These are phyloP conservation scores for Bombus superbus DNA, from an alignment of 1,140 invertebrate genomes.

Conservation along the genomic window DNA sequence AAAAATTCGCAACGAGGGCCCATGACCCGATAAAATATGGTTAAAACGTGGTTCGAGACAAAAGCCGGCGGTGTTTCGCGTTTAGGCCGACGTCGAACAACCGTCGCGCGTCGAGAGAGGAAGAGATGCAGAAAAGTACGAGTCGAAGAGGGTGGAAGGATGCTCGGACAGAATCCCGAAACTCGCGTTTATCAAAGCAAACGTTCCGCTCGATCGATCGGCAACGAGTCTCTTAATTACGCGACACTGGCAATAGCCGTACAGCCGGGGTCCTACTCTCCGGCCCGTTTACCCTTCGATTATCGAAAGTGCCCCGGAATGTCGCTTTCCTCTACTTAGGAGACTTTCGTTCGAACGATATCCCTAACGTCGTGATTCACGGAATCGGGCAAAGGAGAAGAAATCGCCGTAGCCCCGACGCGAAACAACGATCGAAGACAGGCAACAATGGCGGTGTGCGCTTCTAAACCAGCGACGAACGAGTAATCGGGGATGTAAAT, in stretches of 20 bases:
- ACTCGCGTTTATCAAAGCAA: neutral
- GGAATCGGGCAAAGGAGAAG: neutral
- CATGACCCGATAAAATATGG: neutral
- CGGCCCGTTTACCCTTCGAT: neutral
- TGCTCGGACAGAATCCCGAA: neutral
- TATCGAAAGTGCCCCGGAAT: conserved; percentile 22
- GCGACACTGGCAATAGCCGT: too few species aligned
- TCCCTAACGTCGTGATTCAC: neutral
- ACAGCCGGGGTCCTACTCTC: neutral
- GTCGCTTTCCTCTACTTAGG: neutral
- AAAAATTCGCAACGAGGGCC: neutral
- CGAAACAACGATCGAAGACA: too few species aligned
- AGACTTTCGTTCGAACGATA: neutral
- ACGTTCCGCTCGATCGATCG: conserved; percentile 15
- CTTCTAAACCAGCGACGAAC: neutral
- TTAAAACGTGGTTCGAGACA: neutral
- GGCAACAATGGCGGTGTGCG: neutral
- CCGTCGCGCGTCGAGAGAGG: neutral
- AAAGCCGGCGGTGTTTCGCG: neutral
- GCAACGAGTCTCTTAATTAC: conserved; percentile 19
- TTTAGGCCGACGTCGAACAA: neutral
- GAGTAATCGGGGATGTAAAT: neutral
- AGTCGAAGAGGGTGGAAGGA: conserved; percentile 15
- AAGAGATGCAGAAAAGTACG: neutral
- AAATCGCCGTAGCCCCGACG: neutral